Percentiles rank a stretch among this genome's conserved stretches.
These are phyloP conservation scores for Aleadryas rufinucha DNA, from an alignment of 2,113 vertebrate species.

Conservation along the genomic window DNA sequence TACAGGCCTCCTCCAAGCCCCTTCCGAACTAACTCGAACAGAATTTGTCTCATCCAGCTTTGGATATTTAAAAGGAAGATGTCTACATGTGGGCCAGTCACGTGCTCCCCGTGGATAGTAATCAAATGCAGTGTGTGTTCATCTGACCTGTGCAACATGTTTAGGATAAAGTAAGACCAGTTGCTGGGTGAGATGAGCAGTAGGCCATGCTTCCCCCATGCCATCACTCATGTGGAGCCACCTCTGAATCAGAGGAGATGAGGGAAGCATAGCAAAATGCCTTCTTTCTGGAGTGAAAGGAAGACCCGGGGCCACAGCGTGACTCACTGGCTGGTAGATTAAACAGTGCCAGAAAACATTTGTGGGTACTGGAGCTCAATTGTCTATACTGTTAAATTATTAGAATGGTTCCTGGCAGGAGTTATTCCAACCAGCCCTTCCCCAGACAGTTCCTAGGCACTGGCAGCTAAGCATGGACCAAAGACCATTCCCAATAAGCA, in stretches of 20 bases:
- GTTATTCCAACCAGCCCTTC: background rate
- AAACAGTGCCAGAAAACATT: slow-evolving; percentile 43
- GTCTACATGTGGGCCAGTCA: background rate
- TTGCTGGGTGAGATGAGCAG: background rate
- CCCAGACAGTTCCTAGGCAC: background rate
- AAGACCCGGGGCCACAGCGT: background rate
- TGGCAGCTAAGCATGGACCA: background rate
- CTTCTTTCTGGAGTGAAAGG: slow-evolving; percentile 11
- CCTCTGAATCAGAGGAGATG: background rate
- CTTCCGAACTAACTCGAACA: background rate
- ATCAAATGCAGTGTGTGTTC: background rate
- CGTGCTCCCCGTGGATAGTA: background rate
- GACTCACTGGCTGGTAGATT: slow-evolving; percentile 24
- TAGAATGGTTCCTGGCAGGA: slow-evolving; percentile 37
- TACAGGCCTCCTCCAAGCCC: background rate
- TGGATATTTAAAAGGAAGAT: background rate
- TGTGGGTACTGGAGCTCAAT: slow-evolving; percentile 15
- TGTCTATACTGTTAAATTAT: slow-evolving; percentile 47
- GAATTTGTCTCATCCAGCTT: background rate
- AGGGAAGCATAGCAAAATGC: background rate
- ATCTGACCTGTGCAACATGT: background rate
- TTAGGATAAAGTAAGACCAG: background rate
- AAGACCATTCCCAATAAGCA: slow-evolving; percentile 29
- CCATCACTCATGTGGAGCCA: background rate
- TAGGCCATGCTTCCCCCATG: background rate